These are phyloP conservation scores for Ferrisia virgata DNA, from an alignment of 2,888 invertebrate species.

Conservation along the genomic window DNA sequence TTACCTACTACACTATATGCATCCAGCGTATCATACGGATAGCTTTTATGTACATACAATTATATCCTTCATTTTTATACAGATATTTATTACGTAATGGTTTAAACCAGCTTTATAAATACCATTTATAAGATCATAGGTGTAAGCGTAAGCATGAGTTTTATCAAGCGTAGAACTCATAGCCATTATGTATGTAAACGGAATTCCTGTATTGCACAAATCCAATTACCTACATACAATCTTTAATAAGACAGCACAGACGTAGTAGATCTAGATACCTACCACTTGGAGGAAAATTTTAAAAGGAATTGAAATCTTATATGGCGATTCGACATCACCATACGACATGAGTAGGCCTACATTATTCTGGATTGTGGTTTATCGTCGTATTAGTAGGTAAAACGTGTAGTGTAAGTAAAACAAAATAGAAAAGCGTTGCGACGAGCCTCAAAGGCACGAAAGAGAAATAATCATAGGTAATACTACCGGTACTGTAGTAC, in stretches of 20 bases:
- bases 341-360: too few species aligned
- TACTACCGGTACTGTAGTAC: neutral
- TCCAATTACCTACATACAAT: neutral
- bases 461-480: too few species aligned
- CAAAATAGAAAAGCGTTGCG: too few species aligned
- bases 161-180: neutral
- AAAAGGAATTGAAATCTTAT: too few species aligned
- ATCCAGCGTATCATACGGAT: neutral
- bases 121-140: neutral
- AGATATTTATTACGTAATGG: neutral
- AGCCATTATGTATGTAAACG: too few species aligned
- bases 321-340: too few species aligned
- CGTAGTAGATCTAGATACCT: too few species aligned
- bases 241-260: too few species aligned
- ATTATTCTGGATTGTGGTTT: too few species aligned
- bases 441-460: neutral
- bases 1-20: neutral
- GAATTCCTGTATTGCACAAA: neutral
- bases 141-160: neutral
- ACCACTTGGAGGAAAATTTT: neutral
- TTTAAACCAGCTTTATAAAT: constrained; percentile 3
- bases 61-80: neutral
- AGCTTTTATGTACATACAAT: neutral
- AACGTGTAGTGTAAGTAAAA: too few species aligned
- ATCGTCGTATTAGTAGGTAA: neutral